Evolutionary conservation across 2,113 vertebrate species (phyloP).

Genomic region (Ammodytes marinus): DNA sequence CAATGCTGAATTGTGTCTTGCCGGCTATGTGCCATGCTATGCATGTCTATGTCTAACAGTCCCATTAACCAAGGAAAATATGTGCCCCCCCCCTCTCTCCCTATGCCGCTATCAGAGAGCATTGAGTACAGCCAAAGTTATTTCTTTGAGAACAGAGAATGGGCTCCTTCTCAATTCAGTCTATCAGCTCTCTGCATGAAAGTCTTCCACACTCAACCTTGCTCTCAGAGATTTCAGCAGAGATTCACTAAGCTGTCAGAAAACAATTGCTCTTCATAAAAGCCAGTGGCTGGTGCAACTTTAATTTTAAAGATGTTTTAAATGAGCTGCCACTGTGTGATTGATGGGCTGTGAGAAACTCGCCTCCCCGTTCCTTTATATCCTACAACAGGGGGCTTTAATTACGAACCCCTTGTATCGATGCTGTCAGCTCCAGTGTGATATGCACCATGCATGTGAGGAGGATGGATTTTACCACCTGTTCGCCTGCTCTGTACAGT

Average conservation of each 20-base stretch:
- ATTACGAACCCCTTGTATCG: constrained; percentile 73
- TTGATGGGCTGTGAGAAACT: constrained; percentile 70
- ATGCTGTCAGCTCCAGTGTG: constrained; percentile 73
- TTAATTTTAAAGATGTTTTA: constrained; percentile 82
- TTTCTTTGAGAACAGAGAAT: constrained; percentile 65
- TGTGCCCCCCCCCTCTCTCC: constrained; percentile 52
- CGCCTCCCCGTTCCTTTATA: constrained; percentile 52
- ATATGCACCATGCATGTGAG: constrained; percentile 71
- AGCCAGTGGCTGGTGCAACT: constrained; percentile 65
- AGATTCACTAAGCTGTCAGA: constrained; percentile 79
- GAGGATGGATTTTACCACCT: constrained; percentile 68
- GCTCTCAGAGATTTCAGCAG: constrained; percentile 52
- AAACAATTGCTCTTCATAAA: constrained; percentile 77
- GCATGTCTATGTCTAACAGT: constrained; percentile 58
- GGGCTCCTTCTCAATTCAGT: constrained; percentile 61
- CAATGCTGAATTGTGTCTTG: constrained; percentile 66
- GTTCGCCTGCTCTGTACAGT: constrained; percentile 41
- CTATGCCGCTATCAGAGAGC: constrained; percentile 51
- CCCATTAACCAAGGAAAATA: constrained; percentile 70
- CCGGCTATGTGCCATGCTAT: constrained; percentile 41
- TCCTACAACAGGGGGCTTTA: constrained; percentile 69
- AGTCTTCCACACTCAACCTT: constrained; percentile 62
- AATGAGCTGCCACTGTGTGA: constrained; percentile 78
- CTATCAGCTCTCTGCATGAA: constrained; percentile 66
- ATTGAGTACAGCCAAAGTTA: constrained; percentile 64